Conservation (phyloP, 1,140 invertebrate species). For the Pachypeltis micranthus region DNA sequence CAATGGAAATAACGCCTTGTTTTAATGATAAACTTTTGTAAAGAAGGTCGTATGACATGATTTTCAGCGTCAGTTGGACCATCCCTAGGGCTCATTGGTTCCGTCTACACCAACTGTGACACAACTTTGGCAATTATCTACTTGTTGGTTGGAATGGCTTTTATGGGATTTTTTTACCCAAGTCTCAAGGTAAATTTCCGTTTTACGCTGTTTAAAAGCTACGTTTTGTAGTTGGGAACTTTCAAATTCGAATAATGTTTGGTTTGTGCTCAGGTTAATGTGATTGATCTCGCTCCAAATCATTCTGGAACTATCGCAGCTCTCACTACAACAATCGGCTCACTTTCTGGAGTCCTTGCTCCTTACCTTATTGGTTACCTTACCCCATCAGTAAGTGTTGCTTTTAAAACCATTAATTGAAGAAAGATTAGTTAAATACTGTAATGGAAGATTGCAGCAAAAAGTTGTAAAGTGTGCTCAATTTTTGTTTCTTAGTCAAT, state of each 20-base stretch:
- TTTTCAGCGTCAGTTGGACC: constrained; percentile 52
- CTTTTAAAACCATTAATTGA: no score
- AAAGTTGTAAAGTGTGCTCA: no score
- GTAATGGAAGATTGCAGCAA: no score
- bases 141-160: constrained; percentile 49
- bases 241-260: no score
- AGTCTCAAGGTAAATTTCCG: constrained; percentile 58
- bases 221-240: no score
- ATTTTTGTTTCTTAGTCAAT: no score
- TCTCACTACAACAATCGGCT: constrained; percentile 32
- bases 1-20: no score
- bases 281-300: constrained; percentile 64
- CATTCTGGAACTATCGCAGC: constrained; percentile 67
- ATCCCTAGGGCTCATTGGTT: constrained; percentile 62
- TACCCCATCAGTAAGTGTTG: neutral
- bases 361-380: neutral
- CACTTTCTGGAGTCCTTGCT: neutral
- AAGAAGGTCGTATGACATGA: no score
- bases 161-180: constrained; percentile 52
- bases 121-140: constrained; percentile 45
- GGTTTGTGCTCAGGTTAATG: no score
- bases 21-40: no score
- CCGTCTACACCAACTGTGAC: constrained; percentile 64
- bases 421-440: no score
- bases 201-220: no score